Evolutionary conservation across 2,888 invertebrate species (phyloP).

Genomic region (Tromatobia lineatoria): DNA sequence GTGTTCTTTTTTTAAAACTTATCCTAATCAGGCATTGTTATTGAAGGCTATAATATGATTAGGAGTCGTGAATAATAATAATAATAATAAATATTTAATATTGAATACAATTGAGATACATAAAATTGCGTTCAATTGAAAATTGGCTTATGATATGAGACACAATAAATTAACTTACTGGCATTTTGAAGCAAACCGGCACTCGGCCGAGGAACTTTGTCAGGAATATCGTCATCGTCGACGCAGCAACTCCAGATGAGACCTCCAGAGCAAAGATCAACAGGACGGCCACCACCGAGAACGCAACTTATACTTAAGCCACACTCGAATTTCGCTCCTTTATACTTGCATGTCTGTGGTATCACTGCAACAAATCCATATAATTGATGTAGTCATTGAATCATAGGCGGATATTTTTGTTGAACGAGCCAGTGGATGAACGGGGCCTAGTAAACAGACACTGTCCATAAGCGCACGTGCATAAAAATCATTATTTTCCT

Average conservation of each 20-base stretch:
- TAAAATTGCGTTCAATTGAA: neutral
- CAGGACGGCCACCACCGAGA: slow-evolving; percentile 93
- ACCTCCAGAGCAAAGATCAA: slow-evolving; percentile 96
- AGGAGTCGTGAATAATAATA: neutral
- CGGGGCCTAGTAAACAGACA: too few relatives aligned
- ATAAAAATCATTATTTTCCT: too few relatives aligned
- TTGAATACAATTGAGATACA: neutral
- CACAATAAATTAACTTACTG: slow-evolving; percentile 89
- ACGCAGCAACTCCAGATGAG: slow-evolving; percentile 98
- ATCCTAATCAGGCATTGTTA: neutral
- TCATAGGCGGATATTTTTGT: too few relatives aligned
- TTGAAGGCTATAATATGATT: neutral
- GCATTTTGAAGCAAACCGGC: slow-evolving; percentile 91
- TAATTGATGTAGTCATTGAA: too few relatives aligned
- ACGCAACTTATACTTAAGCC: slow-evolving; percentile 97
- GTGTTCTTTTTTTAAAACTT: neutral
- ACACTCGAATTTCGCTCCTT: slow-evolving; percentile 95
- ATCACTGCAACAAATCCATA: slow-evolving; percentile 90
- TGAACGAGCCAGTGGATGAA: too few relatives aligned
- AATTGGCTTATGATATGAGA: neutral
- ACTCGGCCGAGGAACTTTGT: slow-evolving; percentile 81
- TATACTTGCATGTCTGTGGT: slow-evolving; percentile 94
- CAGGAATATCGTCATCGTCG: slow-evolving; percentile 88
- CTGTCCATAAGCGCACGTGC: too few relatives aligned
- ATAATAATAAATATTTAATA: neutral